These are phyloP conservation scores for Pyrgilauda ruficollis DNA, from an alignment of 2,113 vertebrate species.

Conservation along the genomic window DNA sequence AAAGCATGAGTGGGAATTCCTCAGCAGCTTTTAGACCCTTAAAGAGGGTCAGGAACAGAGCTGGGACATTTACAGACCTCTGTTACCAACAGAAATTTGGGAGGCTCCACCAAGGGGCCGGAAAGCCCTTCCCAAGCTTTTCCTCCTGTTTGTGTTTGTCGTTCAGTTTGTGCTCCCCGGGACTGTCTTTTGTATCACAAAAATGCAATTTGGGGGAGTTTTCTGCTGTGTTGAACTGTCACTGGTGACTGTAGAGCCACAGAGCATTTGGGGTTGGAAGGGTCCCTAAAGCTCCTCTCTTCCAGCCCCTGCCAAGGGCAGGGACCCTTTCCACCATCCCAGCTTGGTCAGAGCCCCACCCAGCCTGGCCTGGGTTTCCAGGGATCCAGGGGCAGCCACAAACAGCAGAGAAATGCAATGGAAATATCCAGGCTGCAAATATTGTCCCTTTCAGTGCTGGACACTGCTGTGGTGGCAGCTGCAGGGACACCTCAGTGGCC, in stretches of 20 bases:
- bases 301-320: background rate
- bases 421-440: background rate
- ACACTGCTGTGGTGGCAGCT: rapidly evolving
- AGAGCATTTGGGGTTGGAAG: background rate
- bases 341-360: background rate
- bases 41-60: background rate
- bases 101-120: background rate
- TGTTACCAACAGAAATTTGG: background rate
- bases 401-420: background rate
- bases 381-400: background rate
- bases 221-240: background rate
- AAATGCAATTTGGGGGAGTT: background rate
- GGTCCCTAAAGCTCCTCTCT: background rate
- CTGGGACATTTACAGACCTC: background rate
- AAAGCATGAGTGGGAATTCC: background rate
- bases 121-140: background rate
- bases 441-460: background rate
- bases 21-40: background rate
- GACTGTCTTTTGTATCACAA: background rate
- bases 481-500: background rate
- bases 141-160: background rate
- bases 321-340: background rate
- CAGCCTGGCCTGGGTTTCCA: background rate
- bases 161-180: background rate
- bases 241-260: no score